Conservation (phyloP, 1,140 invertebrate genomes). For the Acromyrmex heyeri region DNA sequence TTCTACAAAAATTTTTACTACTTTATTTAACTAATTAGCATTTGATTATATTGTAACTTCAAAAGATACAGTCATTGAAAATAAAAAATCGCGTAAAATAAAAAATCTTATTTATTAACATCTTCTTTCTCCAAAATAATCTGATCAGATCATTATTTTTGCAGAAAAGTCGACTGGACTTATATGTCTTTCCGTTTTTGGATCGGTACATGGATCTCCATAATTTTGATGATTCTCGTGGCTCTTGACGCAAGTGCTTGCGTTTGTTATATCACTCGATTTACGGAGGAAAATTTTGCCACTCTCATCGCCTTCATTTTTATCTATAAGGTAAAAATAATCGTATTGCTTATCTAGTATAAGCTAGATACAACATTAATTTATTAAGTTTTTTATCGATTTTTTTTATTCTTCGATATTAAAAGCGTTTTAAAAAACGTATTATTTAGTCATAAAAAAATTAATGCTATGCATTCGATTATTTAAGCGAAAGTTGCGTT, state of each 20-base stretch:
- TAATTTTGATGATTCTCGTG: slow-evolving; percentile 96
- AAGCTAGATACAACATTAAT: not conserved
- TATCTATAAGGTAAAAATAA: slow-evolving; percentile 95
- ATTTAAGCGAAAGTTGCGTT: not conserved
- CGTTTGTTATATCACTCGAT: slow-evolving; percentile 99
- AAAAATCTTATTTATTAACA: slow-evolving; percentile 10
- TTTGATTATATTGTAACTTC: not conserved
- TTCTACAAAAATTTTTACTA: not conserved
- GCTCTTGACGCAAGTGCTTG: slow-evolving; percentile 98
- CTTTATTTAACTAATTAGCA: not conserved
- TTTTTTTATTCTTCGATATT: not conserved
- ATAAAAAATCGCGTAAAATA: not conserved
- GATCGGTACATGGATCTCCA: slow-evolving; percentile 97
- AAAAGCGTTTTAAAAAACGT: not conserved
- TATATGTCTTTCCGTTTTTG: slow-evolving; percentile 98
- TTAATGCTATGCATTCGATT: not conserved
- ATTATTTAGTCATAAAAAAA: not conserved
- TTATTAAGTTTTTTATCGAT: not conserved
- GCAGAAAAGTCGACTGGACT: slow-evolving; percentile 91
- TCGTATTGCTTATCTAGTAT: not conserved
- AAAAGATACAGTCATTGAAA: not conserved
- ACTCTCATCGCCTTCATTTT: slow-evolving; percentile 99
- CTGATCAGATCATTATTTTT: slow-evolving; percentile 31
- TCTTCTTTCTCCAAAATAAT: slow-evolving; percentile 41
- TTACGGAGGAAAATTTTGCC: slow-evolving; percentile 99